Conservation (phyloP, 2,888 invertebrate species). For the Eucriotettix oculatus region DNA sequence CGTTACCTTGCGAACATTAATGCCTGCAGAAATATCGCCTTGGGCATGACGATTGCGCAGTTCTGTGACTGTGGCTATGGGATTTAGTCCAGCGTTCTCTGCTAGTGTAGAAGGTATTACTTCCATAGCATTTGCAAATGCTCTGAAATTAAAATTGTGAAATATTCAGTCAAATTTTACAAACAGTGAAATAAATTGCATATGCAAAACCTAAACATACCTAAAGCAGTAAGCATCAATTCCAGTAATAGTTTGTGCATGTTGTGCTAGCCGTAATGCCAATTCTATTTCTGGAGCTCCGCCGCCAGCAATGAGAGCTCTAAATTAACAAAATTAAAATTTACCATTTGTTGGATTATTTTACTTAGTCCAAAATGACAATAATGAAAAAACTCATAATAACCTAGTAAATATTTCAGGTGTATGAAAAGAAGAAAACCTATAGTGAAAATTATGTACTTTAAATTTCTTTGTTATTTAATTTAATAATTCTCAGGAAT, state of each 20-base stretch:
- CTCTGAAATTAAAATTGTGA: constrained; percentile 33
- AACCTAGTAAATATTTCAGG: too few species aligned
- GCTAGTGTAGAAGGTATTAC: constrained; percentile 82
- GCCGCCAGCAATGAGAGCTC: constrained; percentile 84
- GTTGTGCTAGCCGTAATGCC: constrained; percentile 62
- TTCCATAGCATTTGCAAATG: constrained; percentile 91
- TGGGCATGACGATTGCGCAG: constrained; percentile 83
- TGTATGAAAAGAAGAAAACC: too few species aligned
- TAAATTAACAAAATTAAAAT: constrained; percentile 14
- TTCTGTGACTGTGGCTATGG: constrained; percentile 92
- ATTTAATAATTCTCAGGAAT: too few species aligned
- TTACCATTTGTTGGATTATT: neutral
- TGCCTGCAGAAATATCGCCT: constrained; percentile 74
- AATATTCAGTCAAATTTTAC: too few species aligned
- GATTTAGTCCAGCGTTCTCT: constrained; percentile 83
- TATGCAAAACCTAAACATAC: constrained; percentile 12
- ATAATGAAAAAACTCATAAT: too few species aligned
- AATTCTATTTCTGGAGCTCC: constrained; percentile 96
- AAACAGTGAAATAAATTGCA: neutral
- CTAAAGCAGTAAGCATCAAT: constrained; percentile 87
- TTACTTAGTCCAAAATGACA: too few species aligned
- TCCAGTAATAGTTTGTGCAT: constrained; percentile 71
- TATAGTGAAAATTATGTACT: too few species aligned
- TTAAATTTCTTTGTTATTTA: too few species aligned
- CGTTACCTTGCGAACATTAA: constrained; percentile 73